Evolutionary conservation across 2,797 vertebrate genomes (phyloP).

Genomic region (Epinephelus malabaricus): DNA sequence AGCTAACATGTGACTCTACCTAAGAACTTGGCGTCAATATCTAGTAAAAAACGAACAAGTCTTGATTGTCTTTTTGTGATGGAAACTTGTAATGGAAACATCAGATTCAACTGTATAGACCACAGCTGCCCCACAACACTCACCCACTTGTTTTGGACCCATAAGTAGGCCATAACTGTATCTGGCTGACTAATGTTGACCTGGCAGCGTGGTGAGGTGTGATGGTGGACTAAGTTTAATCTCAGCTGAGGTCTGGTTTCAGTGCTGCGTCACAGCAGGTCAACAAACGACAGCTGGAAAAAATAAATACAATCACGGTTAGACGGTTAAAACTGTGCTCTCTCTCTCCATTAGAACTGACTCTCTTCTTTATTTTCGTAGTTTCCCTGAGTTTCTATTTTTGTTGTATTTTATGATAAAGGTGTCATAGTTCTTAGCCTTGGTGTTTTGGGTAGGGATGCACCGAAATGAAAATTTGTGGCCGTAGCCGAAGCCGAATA

Average conservation of each 20-base stretch:
- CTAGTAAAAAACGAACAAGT: background rate
- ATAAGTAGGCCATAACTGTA: constrained; percentile 68
- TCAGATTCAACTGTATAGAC: constrained; percentile 1
- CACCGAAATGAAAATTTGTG: too few relatives aligned
- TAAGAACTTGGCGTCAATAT: background rate
- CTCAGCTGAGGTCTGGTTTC: constrained; percentile 58
- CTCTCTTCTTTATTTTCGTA: background rate
- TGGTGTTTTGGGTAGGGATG: background rate
- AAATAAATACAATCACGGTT: background rate
- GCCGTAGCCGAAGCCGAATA: too few relatives aligned
- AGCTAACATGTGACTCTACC: background rate
- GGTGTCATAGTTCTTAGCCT: background rate
- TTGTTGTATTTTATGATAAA: background rate
- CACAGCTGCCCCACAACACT: constrained; percentile 26
- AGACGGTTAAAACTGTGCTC: background rate
- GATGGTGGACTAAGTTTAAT: constrained; percentile 61
- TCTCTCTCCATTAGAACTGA: background rate
- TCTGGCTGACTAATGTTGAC: constrained; percentile 65
- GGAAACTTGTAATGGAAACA: constrained; percentile 13
- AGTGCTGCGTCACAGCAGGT: constrained; percentile 27
- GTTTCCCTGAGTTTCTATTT: background rate
- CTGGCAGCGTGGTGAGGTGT: constrained; percentile 51
- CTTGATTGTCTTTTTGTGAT: background rate
- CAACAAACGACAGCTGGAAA: constrained; percentile 11
- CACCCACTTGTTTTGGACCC: constrained; percentile 47